Evolutionary conservation across 2,797 vertebrate genomes (phyloP).

Genomic region (Momotus momota): DNA sequence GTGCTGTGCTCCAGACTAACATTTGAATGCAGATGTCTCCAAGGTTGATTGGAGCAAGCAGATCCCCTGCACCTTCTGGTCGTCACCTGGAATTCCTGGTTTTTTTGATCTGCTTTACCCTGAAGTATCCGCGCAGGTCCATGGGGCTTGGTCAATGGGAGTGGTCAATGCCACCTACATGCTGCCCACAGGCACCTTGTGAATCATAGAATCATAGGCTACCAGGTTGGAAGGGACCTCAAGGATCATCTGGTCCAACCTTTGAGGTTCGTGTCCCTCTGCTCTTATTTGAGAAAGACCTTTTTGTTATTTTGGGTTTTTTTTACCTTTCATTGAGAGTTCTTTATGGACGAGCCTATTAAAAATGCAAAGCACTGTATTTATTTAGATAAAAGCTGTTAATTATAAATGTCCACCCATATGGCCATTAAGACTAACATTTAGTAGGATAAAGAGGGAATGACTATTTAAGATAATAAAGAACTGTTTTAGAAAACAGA

Average conservation of each 20-base stretch:
- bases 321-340: neutral
- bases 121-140: neutral
- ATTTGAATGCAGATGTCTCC: neutral
- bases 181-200: neutral
- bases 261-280: neutral
- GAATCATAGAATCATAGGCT: neutral
- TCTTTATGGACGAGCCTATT: slow-evolving; percentile 25
- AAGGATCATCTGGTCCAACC: no score
- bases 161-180: neutral
- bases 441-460: slow-evolving; percentile 32
- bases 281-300: neutral
- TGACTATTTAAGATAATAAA: slow-evolving; percentile 68
- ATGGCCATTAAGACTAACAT: slow-evolving; percentile 46
- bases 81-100: neutral
- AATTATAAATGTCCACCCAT: slow-evolving; percentile 78
- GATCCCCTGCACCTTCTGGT: neutral
- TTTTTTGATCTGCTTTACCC: neutral
- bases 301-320: neutral
- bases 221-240: no score
- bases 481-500: slow-evolving; percentile 73
- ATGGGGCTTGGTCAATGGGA: neutral
- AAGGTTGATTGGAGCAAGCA: neutral
- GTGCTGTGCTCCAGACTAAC: neutral
- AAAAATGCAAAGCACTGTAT: slow-evolving; percentile 57
- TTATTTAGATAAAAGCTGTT: slow-evolving; percentile 70